Evolutionary conservation across 2,113 vertebrate species (phyloP).

Genomic region (Strix aluco): DNA sequence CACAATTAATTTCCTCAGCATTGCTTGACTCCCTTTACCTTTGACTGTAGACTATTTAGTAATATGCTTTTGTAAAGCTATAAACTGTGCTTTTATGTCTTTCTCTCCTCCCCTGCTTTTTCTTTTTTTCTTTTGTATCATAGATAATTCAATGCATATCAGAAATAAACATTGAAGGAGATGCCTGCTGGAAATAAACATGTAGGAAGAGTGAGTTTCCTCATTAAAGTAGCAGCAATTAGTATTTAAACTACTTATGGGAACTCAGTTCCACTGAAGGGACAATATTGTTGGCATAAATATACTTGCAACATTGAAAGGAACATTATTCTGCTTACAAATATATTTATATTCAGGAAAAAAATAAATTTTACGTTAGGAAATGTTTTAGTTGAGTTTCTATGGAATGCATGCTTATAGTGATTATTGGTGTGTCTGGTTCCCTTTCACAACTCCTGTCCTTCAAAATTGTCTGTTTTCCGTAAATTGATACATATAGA

Average conservation of each 20-base stretch:
- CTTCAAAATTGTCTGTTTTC: neutral
- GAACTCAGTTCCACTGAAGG: neutral
- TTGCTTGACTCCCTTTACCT: neutral
- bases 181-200: neutral
- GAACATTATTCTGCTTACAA: neutral
- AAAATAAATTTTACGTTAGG: neutral
- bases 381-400: neutral
- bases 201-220: neutral
- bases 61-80: neutral
- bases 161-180: neutral
- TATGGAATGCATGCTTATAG: neutral
- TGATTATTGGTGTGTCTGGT: neutral
- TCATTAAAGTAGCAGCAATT: neutral
- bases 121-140: neutral
- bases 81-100: neutral
- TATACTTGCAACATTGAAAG: neutral
- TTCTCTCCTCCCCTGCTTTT: fast-evolving
- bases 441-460: neutral
- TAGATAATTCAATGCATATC: neutral
- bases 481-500: neutral
- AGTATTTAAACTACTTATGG: slow-evolving; percentile 26
- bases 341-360: neutral
- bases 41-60: neutral
- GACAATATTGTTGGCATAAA: neutral
- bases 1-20: neutral